These are phyloP conservation scores for Parnassius orleans DNA, from an alignment of 2,888 invertebrate species.

Conservation along the genomic window DNA sequence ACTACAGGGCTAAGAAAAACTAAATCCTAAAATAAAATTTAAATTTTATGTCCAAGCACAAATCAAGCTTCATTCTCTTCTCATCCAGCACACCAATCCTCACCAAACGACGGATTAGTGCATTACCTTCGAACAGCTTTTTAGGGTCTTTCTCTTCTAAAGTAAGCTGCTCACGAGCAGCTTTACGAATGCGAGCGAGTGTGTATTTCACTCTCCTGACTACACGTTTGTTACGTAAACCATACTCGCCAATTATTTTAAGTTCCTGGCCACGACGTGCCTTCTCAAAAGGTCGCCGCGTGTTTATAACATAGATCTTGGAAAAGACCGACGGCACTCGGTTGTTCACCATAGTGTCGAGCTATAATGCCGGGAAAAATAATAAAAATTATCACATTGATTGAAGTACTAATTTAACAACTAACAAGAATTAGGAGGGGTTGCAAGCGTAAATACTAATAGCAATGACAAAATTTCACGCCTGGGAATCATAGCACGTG, in stretches of 20 bases:
- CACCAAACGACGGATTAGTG: constrained; percentile 97
- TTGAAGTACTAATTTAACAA: no score
- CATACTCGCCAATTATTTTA: constrained; percentile 99
- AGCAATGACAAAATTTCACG: constrained; percentile 31
- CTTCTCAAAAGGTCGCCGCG: constrained; percentile 99
- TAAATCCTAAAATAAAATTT: no score
- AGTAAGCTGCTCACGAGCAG: constrained; percentile 98
- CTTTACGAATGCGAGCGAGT: constrained; percentile 99
- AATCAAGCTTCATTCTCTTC: constrained; percentile 99
- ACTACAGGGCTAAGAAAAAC: no score
- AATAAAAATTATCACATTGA: no score
- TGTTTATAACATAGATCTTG: constrained; percentile 99
- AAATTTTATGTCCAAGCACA: constrained; percentile 98
- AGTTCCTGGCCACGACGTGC: constrained; percentile 99
- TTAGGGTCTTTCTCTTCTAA: constrained; percentile 99
- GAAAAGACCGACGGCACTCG: constrained; percentile 96
- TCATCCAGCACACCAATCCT: constrained; percentile 99
- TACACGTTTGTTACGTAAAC: constrained; percentile 99
- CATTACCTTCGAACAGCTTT: constrained; percentile 99
- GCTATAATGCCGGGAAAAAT: constrained; percentile 40
- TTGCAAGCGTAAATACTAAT: constrained; percentile 52
- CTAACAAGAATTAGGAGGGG: constrained; percentile 27
- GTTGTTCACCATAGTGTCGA: constrained; percentile 93
- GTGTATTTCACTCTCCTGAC: constrained; percentile 99
- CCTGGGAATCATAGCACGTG: constrained; percentile 56